A percentile compares a stretch with the other conserved stretches of the same genome.
These are phyloP conservation scores for Achatina immaculata DNA, from an alignment of 1,140 invertebrate genomes.

Conservation along the genomic window DNA sequence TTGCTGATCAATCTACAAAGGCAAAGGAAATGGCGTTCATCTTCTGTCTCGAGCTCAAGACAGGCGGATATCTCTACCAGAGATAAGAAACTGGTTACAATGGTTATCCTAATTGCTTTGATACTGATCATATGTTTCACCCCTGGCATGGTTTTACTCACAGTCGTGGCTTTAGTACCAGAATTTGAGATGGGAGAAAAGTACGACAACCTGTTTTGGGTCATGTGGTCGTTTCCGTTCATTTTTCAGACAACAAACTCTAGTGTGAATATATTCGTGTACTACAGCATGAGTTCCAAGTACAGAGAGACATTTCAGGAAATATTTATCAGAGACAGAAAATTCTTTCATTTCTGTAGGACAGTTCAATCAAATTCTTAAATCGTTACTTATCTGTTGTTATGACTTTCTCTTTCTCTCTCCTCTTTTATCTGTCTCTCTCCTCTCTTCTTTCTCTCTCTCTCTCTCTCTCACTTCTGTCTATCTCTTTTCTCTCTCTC, in stretches of 20 bases:
- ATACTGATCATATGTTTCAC: conserved; percentile 9
- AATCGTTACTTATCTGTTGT: too few species aligned
- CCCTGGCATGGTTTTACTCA: neutral
- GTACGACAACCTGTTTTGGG: neutral
- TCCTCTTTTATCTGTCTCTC: too few species aligned
- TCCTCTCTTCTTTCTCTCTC: too few species aligned
- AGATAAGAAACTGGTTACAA: neutral
- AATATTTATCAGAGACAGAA: neutral
- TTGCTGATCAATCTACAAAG: neutral
- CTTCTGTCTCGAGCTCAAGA: neutral
- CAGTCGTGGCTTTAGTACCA: neutral
- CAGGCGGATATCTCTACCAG: neutral
- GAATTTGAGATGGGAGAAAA: neutral
- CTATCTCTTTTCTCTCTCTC: too few species aligned
- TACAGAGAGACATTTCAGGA: neutral
- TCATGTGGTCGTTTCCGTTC: neutral
- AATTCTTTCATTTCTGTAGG: neutral
- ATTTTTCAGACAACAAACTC: neutral
- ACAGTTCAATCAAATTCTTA: too few species aligned
- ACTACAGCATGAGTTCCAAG: conserved; percentile 12
- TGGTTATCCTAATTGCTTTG: neutral
- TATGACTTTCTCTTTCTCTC: too few species aligned
- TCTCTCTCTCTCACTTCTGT: too few species aligned
- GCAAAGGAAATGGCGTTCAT: neutral
- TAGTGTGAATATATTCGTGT: too few species aligned